Conservation (phyloP, 2,888 invertebrate genomes). For the Heliconius cydno region DNA sequence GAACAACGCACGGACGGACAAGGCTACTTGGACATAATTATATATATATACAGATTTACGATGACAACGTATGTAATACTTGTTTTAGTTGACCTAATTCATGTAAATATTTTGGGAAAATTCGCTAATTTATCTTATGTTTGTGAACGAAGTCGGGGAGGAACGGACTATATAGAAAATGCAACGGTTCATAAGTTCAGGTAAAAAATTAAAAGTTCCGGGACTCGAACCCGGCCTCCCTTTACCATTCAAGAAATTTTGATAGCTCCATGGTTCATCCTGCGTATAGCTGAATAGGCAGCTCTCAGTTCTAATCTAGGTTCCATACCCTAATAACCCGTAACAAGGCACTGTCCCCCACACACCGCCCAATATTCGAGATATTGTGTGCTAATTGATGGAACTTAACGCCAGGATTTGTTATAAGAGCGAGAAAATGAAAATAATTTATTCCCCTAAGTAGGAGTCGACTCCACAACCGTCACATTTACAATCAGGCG, state of each 20-base stretch:
- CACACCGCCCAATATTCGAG: no score
- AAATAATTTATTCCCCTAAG: background rate
- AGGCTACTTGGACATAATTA: constrained; percentile 28
- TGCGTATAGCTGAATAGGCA: no score
- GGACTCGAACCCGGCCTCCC: background rate
- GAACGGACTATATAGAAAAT: background rate
- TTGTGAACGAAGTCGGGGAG: background rate
- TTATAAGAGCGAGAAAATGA: background rate
- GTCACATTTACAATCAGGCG: background rate
- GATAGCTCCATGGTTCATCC: no score
- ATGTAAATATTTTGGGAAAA: background rate
- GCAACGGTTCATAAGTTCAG: no score
- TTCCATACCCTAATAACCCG: no score
- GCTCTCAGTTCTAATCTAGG: no score
- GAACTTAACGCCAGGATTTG: no score
- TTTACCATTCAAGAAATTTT: background rate
- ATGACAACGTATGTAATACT: constrained; percentile 30
- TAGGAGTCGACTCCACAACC: background rate
- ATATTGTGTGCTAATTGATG: no score
- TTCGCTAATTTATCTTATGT: background rate
- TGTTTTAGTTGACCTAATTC: constrained; percentile 31
- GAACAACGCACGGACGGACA: constrained; percentile 31
- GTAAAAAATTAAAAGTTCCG: background rate
- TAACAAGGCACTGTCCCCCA: no score
- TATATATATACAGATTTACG: constrained; percentile 25